Evolutionary conservation across 2,888 invertebrate genomes (phyloP).

Genomic region (Rosalia funebris): DNA sequence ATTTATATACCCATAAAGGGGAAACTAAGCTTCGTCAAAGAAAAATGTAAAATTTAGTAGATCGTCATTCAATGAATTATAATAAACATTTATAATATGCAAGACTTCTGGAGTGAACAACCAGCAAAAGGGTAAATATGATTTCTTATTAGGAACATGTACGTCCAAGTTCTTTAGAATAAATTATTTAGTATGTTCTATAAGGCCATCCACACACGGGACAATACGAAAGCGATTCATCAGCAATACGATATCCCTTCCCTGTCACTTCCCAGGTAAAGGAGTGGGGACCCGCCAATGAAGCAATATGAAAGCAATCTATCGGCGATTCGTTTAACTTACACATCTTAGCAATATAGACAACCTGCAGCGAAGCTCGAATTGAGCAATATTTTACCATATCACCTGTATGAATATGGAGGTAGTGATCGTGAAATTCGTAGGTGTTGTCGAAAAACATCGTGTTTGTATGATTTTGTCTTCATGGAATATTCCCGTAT

Average conservation of each 20-base stretch:
- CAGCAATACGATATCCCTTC: neutral
- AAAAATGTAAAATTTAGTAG: no score
- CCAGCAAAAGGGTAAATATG: no score
- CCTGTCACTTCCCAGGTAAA: neutral
- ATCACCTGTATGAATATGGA: neutral
- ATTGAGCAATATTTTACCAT: neutral
- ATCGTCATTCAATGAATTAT: no score
- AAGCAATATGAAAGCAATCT: neutral
- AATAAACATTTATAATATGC: no score
- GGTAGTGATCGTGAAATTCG: neutral
- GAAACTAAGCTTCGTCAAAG: no score
- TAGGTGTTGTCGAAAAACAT: neutral
- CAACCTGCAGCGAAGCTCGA: neutral
- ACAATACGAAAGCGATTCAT: neutral
- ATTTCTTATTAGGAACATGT: no score
- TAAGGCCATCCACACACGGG: neutral
- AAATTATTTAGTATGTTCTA: no score
- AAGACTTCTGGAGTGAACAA: no score
- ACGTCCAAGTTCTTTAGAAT: no score
- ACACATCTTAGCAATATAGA: neutral
- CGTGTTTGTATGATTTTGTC: neutral
- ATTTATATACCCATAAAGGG: no score
- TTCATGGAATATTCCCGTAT: neutral
- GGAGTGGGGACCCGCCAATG: no score
- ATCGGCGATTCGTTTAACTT: neutral